Evolutionary conservation across 53 echinoderm and acorn worm genomes (phyloP).

Genomic region (Luidia sarsii): DNA sequence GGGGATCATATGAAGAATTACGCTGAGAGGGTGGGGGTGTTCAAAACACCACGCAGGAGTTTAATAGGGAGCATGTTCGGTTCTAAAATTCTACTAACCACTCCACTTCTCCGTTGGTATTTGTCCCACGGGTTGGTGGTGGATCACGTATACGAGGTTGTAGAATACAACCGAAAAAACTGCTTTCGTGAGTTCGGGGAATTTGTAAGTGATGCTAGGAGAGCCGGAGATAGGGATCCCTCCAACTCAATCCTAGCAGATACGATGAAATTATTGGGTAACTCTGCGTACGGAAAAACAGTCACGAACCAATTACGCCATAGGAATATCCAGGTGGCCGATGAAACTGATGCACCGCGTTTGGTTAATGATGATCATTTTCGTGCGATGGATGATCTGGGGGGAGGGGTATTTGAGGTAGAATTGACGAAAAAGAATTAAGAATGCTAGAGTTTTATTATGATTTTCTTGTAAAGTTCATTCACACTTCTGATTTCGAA

Average conservation of each 20-base stretch:
- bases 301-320: slow-evolving; percentile 33
- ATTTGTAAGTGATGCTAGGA: slow-evolving; percentile 41
- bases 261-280: slow-evolving; percentile 32
- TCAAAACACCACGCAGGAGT: too few species aligned
- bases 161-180: not conserved
- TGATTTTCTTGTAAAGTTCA: slow-evolving; percentile 53
- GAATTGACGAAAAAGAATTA: slow-evolving; percentile 43
- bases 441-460: slow-evolving; percentile 71
- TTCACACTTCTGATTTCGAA: slow-evolving; percentile 52
- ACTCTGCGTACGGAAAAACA: slow-evolving; percentile 64
- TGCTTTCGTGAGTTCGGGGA: slow-evolving; percentile 37
- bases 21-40: not conserved
- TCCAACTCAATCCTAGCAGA: slow-evolving; percentile 54
- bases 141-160: not conserved
- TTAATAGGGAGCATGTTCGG: too few species aligned
- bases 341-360: not conserved
- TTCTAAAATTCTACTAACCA: not conserved
- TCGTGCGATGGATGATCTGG: not conserved
- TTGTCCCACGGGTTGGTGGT: slow-evolving; percentile 47
- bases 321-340: not conserved
- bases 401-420: slow-evolving; percentile 15
- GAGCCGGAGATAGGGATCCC: slow-evolving; percentile 20
- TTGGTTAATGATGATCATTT: not conserved
- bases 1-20: not conserved
- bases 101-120: slow-evolving; percentile 55